Evolutionary conservation across 2,888 invertebrate species (phyloP), one percentile per base, ranked within the genome.

Genomic region (Epistrophe grossulariae): DNA sequence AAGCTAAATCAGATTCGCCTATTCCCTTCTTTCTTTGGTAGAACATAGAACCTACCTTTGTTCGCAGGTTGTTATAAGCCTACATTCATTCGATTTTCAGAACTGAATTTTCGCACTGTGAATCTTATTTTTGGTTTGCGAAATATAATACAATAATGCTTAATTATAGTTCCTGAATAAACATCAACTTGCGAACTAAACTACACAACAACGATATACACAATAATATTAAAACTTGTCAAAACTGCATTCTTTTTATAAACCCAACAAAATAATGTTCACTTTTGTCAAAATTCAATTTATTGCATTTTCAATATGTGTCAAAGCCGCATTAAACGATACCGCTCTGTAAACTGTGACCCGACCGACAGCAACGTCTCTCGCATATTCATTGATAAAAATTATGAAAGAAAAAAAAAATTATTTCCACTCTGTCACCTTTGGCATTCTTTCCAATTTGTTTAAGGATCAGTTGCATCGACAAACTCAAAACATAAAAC

Each of bases 361-460:
- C 48, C 50, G 24, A 11, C 38, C 24, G 24, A 24, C 28, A 24
- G n/a, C 15, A 19, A 24, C 24, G 3, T 24, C 24, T 17, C 4
- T 11, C 19, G n/a, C 11, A 66, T 76, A 48, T 81, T 70, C 78
- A 85, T 73, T 72, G 59, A 82, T 31, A 35, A 50, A 60, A 60
- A 68, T 11, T 1, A 24, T 3, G 9, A 24, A 43, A 43, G 50
- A 17, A 19, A 38, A 17, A 19, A 38, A 45, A 79, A 88, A 91
- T 91, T 91, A 91, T 91, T 91, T 91, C 89, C 91, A 91, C 89
- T 90, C 89, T 90, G 90, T 91, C 91, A 91, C 91, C 91, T 91
- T 89, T 88, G 71, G 59, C 74, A 85, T 81, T 81, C 78, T 76
- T 81, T 68, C 72, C 79, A 79, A 84, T 84, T 79, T 76, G 57